Evolutionary conservation across 2,113 vertebrate species (phyloP), one percentile per base, ranked within the genome.

Genomic region (Natator depressus): DNA sequence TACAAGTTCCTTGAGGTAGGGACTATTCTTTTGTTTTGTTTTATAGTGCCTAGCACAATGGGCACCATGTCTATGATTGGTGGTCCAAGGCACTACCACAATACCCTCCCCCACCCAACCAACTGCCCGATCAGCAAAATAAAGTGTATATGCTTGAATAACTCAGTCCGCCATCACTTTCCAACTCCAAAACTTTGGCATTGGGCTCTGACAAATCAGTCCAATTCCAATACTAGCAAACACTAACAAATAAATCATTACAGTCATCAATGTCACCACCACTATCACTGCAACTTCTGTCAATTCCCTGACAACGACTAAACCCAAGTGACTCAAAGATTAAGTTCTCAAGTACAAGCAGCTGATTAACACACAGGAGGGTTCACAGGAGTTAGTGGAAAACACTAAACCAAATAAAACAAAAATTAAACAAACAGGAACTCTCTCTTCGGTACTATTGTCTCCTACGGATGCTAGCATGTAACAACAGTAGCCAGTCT

Each of bases 221-320:
- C 85, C 84, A 10, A 2, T 51, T 90, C 57, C 62, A 6, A 25
- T 89, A 89, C 84, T 86, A 69, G 25, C 91, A 86, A 95, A 55
- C 3, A 13, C 3, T 8, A 89, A 91, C 83, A 79, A 89, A 84
- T 88, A 82, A 65, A 2, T 27, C 13, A 35, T 65, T 31, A 65
- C 3, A 13, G 62, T 35, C 62, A 31, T 81, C n/a, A 84, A 1
- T 90, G 29, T 11, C 42, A 54, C 14, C 50, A 35, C 53, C 50
- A 51, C 24, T 80, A 51, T 81, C 72, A 11, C 72, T 87, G 24
- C n/a, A 85, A 8, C 10, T 88, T 72, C 49, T 89, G 50, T 19
- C 47, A 78, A 31, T 53, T 83, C 19, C 53, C 55, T 10, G 27
- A 59, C 10, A 59, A 59, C 29, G 57, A 59, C 11, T 59, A 29